phyloP scores from a whole-genome alignment of 35 echinoderm and acorn worm species.

The Acanthaster planci region DNA sequence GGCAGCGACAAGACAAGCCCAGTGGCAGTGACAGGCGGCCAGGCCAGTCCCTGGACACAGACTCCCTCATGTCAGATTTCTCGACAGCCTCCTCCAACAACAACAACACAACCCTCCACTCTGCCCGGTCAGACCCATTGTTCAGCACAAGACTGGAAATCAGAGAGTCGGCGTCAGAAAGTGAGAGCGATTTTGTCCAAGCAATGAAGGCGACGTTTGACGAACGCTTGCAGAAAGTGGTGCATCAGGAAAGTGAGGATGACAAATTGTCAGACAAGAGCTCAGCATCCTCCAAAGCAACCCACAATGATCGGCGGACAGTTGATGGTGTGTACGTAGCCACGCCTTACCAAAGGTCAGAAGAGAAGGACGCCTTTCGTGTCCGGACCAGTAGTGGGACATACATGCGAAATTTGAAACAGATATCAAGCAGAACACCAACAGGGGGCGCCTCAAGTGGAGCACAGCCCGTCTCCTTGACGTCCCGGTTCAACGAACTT shows the following conservation, averaged over 20 bases:
- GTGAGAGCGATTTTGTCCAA: conserved; percentile 72
- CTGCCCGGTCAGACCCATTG: conserved; percentile 30
- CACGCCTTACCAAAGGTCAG: neutral
- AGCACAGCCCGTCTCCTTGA: neutral
- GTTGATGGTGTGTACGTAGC: neutral
- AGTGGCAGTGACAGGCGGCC: neutral
- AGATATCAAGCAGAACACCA: conserved; percentile 5
- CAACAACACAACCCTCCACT: conserved; percentile 55
- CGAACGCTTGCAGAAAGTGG: conserved; percentile 48
- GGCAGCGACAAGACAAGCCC: neutral
- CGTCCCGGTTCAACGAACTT: neutral
- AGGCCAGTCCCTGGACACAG: conserved; percentile 26
- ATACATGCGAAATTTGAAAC: conserved; percentile 6
- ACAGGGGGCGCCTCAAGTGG: neutral
- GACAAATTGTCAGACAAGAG: conserved; percentile 37
- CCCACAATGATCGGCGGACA: neutral
- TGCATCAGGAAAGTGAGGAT: conserved; percentile 59
- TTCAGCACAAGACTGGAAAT: conserved; percentile 43
- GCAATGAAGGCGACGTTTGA: conserved; percentile 77
- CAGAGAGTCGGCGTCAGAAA: conserved; percentile 25
- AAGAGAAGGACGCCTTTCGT: neutral
- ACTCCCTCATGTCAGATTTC: conserved; percentile 75
- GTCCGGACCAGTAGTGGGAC: conserved; percentile 12
- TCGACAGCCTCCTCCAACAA: conserved; percentile 84
- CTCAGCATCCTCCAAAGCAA: neutral